These are phyloP conservation scores for Conger conger DNA, from an alignment of 2,113 vertebrate genomes.

Conservation along the genomic window DNA sequence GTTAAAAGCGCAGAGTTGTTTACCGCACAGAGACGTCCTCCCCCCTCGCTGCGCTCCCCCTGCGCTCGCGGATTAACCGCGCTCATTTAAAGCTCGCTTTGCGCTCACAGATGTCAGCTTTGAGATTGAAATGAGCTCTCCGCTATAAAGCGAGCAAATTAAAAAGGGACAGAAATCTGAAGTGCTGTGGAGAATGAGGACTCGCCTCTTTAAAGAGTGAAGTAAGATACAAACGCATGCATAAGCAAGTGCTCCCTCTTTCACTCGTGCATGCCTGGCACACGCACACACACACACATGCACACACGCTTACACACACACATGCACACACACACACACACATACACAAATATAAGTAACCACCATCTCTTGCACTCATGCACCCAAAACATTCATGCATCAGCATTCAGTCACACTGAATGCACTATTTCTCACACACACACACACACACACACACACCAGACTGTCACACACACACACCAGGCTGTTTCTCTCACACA, in stretches of 20 bases:
- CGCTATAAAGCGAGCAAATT: not conserved
- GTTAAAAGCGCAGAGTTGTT: not conserved
- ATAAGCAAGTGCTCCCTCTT: not conserved
- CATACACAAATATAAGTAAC: too few species aligned
- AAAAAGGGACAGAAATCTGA: not conserved
- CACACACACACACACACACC: too few species aligned
- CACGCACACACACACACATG: not conserved
- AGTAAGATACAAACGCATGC: not conserved
- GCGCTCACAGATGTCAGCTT: not conserved
- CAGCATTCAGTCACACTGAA: too few species aligned
- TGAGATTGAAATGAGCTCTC: constrained; percentile 17
- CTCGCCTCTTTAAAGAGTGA: not conserved
- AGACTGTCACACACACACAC: too few species aligned
- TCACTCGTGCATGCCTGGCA: not conserved
- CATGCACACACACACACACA: not conserved
- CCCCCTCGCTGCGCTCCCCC: constrained; percentile 38
- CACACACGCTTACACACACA: not conserved
- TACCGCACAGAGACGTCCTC: constrained; percentile 26
- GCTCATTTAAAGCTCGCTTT: constrained; percentile 35
- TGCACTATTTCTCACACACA: too few species aligned
- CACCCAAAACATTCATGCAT: not conserved
- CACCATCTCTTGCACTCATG: not conserved
- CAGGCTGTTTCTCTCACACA: too few species aligned
- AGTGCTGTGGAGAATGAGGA: constrained; percentile 22
- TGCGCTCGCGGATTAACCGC: constrained; percentile 14